A percentile compares a stretch with the other conserved stretches of the same genome.
Evolutionary conservation across 2,888 invertebrate species (phyloP).

Genomic region (Cryptocephalus moraei): DNA sequence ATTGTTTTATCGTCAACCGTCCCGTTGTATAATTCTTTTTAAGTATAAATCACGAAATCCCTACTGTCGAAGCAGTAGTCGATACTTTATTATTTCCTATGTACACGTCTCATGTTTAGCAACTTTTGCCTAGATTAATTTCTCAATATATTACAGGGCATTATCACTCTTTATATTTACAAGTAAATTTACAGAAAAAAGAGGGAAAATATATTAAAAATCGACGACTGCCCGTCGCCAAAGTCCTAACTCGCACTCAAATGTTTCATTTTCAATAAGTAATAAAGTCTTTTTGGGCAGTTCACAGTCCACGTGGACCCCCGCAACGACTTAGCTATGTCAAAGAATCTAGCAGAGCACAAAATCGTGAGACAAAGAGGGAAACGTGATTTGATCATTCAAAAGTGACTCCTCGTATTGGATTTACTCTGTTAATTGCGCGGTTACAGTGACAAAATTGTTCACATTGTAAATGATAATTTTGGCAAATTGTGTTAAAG

Average conservation of each 20-base stretch:
- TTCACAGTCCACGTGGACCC: slow-evolving; percentile 27
- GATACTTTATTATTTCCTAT: not conserved
- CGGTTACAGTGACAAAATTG: too few relatives aligned
- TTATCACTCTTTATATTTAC: slow-evolving; percentile 36
- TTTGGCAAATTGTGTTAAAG: too few relatives aligned
- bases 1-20: slow-evolving; percentile 33
- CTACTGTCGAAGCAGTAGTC: slow-evolving; percentile 19
- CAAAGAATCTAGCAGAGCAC: not conserved
- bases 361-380: too few relatives aligned
- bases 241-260: slow-evolving; percentile 24
- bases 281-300: slow-evolving; percentile 2
- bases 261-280: not conserved
- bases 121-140: slow-evolving; percentile 23
- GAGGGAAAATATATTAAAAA: not conserved
- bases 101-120: slow-evolving; percentile 16
- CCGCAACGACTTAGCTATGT: slow-evolving; percentile 22
- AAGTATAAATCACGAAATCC: slow-evolving; percentile 30
- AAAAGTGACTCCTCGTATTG: too few relatives aligned
- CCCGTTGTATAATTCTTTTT: slow-evolving; percentile 27
- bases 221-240: slow-evolving; percentile 7
- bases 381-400: too few relatives aligned
- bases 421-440: too few relatives aligned
- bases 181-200: slow-evolving; percentile 22
- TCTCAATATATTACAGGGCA: slow-evolving; percentile 30
- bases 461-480: too few relatives aligned